Conservation (phyloP, 2,888 invertebrate genomes). For the Lamellibrachia columna region DNA sequence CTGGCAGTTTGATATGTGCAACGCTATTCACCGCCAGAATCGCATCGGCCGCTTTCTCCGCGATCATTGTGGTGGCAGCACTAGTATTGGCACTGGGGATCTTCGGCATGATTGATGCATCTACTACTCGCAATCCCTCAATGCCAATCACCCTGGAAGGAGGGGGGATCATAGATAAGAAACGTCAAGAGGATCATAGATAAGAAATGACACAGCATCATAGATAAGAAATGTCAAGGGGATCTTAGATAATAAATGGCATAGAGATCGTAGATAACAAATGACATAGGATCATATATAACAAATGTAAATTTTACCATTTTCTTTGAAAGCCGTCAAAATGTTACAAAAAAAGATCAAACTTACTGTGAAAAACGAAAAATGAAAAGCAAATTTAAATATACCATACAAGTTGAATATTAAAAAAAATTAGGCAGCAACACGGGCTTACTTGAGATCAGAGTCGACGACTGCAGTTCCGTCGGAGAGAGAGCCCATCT, state of each 20-base stretch:
- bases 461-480: constrained; percentile 74
- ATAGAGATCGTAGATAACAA: background rate
- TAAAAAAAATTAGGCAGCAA: background rate
- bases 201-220: no score
- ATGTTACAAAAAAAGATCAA: no score
- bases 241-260: background rate
- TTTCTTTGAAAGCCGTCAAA: no score
- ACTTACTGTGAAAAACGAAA: no score
- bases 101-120: constrained; percentile 39
- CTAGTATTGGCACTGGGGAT: constrained; percentile 34
- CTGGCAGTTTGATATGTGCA: constrained; percentile 26
- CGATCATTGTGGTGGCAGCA: constrained; percentile 41
- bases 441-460: constrained; percentile 48
- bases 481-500: constrained; percentile 70
- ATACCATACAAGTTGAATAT: no score
- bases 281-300: background rate
- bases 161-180: background rate
- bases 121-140: constrained; percentile 37
- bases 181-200: no score
- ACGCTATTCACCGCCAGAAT: constrained; percentile 32
- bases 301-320: background rate
- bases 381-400: no score
- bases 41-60: constrained; percentile 40
- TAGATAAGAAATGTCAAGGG: background rate
- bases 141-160: constrained; percentile 37